Evolutionary conservation across 1,140 invertebrate species (phyloP).

Genomic region (Lineus longissimus): DNA sequence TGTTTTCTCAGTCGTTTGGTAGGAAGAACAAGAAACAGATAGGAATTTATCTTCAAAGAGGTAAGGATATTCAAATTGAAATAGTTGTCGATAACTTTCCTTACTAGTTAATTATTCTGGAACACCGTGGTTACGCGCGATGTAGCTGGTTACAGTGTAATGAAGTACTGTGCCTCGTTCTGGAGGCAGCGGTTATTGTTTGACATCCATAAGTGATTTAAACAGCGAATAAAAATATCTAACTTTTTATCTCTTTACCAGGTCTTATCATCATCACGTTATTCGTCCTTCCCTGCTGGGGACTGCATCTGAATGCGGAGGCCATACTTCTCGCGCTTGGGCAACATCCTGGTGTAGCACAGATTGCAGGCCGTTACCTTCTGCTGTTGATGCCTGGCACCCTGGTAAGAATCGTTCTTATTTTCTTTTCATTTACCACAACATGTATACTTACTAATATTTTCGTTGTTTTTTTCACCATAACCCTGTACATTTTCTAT

Average conservation of each 20-base stretch:
- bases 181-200: too few relatives aligned
- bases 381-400: slow-evolving; percentile 20
- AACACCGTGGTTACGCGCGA: too few relatives aligned
- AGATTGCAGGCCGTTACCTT: slow-evolving; percentile 14
- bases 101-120: too few relatives aligned
- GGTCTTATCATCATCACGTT: background rate
- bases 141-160: too few relatives aligned
- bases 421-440: too few relatives aligned
- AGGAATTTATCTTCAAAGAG: slow-evolving; percentile 14
- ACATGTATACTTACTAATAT: too few relatives aligned
- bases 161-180: too few relatives aligned
- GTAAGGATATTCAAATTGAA: too few relatives aligned
- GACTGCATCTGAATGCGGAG: slow-evolving; percentile 14
- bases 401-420: slow-evolving; percentile 14
- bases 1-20: slow-evolving; percentile 20
- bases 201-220: too few relatives aligned
- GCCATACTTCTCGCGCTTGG: background rate
- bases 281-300: slow-evolving; percentile 7
- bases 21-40: slow-evolving; percentile 15
- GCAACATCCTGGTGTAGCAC: slow-evolving; percentile 1
- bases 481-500: too few relatives aligned
- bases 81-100: too few relatives aligned
- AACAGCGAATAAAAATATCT: background rate
- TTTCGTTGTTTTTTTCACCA: too few relatives aligned
- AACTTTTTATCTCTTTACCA: background rate